phyloP scores from a whole-genome alignment of 2,888 invertebrate species.

The Trichopria drosophilae region DNA sequence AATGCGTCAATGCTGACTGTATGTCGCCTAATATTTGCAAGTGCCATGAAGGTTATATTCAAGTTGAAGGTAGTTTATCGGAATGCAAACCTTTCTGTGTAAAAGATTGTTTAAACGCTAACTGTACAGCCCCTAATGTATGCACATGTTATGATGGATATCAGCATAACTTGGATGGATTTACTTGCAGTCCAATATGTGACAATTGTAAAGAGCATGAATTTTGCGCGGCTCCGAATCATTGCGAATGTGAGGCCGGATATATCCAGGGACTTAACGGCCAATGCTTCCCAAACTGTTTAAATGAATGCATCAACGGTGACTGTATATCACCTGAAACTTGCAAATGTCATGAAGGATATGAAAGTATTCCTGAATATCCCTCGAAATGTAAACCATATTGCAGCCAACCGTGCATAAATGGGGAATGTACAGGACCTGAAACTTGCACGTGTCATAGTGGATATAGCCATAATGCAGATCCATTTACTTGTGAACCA shows the following conservation, averaged over 20 bases:
- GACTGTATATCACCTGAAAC: constrained; percentile 52
- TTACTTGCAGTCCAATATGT: constrained; percentile 64
- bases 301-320: constrained; percentile 56
- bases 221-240: constrained; percentile 70
- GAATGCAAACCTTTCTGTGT: constrained; percentile 52
- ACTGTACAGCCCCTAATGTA: constrained; percentile 56
- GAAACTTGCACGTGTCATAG: constrained; percentile 53
- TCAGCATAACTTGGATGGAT: constrained; percentile 45
- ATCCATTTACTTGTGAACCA: constrained; percentile 58
- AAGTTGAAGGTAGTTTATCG: constrained; percentile 40
- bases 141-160: constrained; percentile 58
- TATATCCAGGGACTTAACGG: no score
- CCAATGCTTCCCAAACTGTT: no score
- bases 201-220: constrained; percentile 67
- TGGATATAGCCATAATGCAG: constrained; percentile 55
- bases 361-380: constrained; percentile 12
- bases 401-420: constrained; percentile 57
- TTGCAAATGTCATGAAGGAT: constrained; percentile 52
- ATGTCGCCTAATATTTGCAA: constrained; percentile 54
- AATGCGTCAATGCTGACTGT: constrained; percentile 60
- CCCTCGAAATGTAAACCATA: constrained; percentile 48
- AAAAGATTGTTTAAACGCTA: constrained; percentile 57
- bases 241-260: constrained; percentile 72
- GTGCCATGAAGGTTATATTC: constrained; percentile 57
- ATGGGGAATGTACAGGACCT: constrained; percentile 60